Evolutionary conservation across 2,113 vertebrate species (phyloP), one percentile per base, ranked within the genome.

Genomic region (Suncus etruscus): DNA sequence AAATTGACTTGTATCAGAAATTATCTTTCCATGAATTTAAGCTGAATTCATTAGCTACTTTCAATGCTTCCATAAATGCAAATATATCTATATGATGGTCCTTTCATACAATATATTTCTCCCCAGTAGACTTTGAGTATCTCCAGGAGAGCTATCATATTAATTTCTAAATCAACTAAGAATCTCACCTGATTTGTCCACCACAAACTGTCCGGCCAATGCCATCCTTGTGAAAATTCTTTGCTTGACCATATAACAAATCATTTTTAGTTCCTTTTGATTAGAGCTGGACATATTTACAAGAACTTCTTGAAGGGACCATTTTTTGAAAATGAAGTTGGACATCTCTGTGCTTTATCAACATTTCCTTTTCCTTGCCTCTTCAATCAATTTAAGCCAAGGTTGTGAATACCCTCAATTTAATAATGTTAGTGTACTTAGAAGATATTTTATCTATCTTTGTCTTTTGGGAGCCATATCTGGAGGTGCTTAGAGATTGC

Each of bases 351-450:
- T 81, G 47, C 45, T 85, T 92, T 32, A 83, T 87, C 47, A 82
- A 16, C n/a, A 69, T 83, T 72, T 89, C 11, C 63, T 89, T 91
- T 68, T 58, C 50, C 82, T 83, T 85, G 47, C 15, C 39, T 18
- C 32, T 73, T 11, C 51, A 22, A 14, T 87, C 91, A 68, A 83
- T 86, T 66, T 76, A 86, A 47, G 61, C 45, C 20, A 32, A 79
- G n/a, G 50, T 24, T 87, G 79, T 20, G 66, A 2, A 39, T 11
- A 78, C 11, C 51, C 47, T 54, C 45, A 66, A 8, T 69, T 79
- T 70, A 85, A 54, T 51, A 77, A 70, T 58, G 68, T 73, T 58
- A 47, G 3, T 75, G 51, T 72, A 32, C 24, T 70, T 2, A 9
- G 73, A 73, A 74, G 50, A 27, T 82, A 70, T 65, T 90, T 79